Evolutionary conservation across 2,113 vertebrate genomes (phyloP), one percentile per base, ranked within the genome.

Genomic region (Hypomesus transpacificus): DNA sequence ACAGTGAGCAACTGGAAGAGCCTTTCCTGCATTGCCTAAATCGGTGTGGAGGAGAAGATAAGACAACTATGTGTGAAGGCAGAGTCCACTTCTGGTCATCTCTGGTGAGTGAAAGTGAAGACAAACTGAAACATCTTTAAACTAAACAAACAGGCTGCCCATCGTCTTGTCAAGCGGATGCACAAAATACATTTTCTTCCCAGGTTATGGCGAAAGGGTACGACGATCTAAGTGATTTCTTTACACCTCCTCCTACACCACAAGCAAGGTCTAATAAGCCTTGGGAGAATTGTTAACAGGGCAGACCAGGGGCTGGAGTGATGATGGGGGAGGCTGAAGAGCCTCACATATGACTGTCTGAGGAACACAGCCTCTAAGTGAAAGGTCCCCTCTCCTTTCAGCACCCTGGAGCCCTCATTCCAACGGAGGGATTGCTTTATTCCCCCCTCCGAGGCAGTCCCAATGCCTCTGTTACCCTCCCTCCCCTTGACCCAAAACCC

Each of bases 351-450:
- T 1, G 31, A 6, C 31, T 7, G 31, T 34, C 31, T 34, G 31
- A 46, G 39, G 7, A 46, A 46, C 39, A 46, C 39, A 86, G 24
- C 79, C 82, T 73, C 66, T 71, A 11, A 78, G 78, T 20, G 63
- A 86, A 85, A 81, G 74, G 77, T 78, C 80, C 53, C 56, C 73
- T 66, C 16, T 71, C 24, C 68, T 68, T 75, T 64, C 65, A 39
- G 52, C 67, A 75, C 54, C 64, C 52, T 28, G 70, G 70, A 66
- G 70, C 56, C 62, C 67, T 75, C 61, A 80, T 75, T 82, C 82
- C 72, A 73, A 76, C 80, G 74, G 85, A 80, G 72, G 78, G 71
- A 65, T 77, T 74, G 74, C 71, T 79, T 78, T 86, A 87, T 89
- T 89, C 83, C 78, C 67, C 31, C 64, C 61, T 76, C 68, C 24